Evolutionary conservation across 2,888 invertebrate species (phyloP).

Genomic region (Entomobrya proxima): DNA sequence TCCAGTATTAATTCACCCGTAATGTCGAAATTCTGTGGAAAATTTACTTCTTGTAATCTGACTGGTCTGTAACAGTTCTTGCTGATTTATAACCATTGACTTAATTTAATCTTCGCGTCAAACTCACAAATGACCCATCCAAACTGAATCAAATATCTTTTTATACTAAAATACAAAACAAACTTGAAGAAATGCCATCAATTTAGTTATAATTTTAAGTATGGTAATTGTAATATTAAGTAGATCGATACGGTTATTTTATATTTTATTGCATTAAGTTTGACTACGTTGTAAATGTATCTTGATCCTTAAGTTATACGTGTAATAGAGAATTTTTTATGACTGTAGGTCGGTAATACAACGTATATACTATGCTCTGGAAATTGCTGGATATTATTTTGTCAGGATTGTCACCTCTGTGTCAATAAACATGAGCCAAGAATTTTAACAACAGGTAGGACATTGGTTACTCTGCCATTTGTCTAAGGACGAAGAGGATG

Average conservation of each 20-base stretch:
- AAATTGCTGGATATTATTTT: constrained; percentile 11
- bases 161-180: constrained; percentile 36
- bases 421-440: constrained; percentile 12
- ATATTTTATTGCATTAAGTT: constrained; percentile 1
- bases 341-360: constrained; percentile 10
- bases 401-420: constrained; percentile 26
- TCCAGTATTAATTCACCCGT: constrained; percentile 50
- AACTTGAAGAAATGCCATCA: constrained; percentile 59
- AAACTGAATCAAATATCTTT: constrained; percentile 3
- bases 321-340: not conserved
- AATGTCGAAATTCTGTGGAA: not conserved
- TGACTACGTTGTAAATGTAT: not conserved
- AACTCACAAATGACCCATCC: constrained; percentile 8
- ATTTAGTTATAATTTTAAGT: constrained; percentile 37
- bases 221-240: constrained; percentile 8
- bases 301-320: constrained; percentile 32
- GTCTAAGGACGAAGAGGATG: no score
- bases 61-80: constrained; percentile 10
- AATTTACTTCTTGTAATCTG: constrained; percentile 32
- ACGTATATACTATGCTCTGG: not conserved
- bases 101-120: constrained; percentile 18
- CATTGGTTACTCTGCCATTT: no score
- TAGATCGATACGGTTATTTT: constrained; percentile 9
- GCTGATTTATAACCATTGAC: not conserved
- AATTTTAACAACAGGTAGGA: no score